Conservation (phyloP, 2,797 vertebrate genomes). For the Syngnathus acus region DNA sequence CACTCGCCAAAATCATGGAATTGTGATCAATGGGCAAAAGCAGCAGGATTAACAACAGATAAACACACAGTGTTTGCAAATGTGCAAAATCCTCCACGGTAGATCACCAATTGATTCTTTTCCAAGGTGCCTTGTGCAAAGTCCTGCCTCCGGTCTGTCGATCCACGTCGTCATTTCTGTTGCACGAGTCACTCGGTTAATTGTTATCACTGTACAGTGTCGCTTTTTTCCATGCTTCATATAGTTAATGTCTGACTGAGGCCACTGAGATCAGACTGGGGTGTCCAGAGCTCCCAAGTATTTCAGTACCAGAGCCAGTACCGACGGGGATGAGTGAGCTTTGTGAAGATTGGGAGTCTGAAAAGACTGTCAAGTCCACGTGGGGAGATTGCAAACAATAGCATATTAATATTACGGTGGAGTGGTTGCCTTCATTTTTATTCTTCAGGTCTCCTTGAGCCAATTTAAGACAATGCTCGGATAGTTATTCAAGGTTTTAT, state of each 20-base stretch:
- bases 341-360: background rate
- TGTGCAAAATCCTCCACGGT: no score
- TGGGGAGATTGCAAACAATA: background rate
- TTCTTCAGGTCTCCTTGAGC: background rate
- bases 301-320: background rate
- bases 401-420: background rate
- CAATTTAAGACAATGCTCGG: background rate
- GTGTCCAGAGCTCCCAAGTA: background rate
- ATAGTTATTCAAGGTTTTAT: background rate
- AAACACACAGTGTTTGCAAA: no score
- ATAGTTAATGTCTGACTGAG: background rate
- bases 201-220: background rate
- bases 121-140: background rate
- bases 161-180: background rate
- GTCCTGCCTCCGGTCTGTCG: background rate
- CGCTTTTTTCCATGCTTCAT: background rate
- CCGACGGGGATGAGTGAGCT: background rate
- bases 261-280: background rate
- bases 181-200: background rate
- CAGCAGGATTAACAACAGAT: no score
- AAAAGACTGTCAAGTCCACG: background rate
- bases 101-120: no score
- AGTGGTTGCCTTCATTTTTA: background rate
- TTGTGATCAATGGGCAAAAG: no score
- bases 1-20: no score